Evolutionary conservation across 2,797 vertebrate species (phyloP).

Genomic region (Gila robusta): DNA sequence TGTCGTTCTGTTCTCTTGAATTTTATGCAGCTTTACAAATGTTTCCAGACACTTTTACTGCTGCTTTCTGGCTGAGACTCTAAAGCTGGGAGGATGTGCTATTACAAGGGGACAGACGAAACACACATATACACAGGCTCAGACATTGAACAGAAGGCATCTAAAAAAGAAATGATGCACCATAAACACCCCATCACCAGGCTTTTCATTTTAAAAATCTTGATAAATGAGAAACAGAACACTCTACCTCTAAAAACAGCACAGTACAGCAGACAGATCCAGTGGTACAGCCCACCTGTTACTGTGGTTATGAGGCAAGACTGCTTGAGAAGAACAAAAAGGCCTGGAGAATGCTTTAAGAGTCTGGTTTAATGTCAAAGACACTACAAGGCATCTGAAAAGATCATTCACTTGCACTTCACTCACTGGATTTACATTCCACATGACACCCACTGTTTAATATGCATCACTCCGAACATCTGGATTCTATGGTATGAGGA

Average conservation of each 20-base stretch:
- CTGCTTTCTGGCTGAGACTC: constrained; percentile 63
- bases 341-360: constrained; percentile 61
- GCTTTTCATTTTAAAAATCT: constrained; percentile 1
- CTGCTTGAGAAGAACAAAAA: constrained; percentile 69
- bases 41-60: constrained; percentile 66
- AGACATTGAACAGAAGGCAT: constrained; percentile 51
- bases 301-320: constrained; percentile 68
- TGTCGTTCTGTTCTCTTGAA: constrained; percentile 61
- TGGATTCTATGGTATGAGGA: constrained; percentile 61
- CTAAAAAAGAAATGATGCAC: constrained; percentile 27
- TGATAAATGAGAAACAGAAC: constrained; percentile 17
- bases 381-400: constrained; percentile 71
- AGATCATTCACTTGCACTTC: constrained; percentile 60
- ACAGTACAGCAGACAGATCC: constrained; percentile 39
- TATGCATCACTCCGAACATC: constrained; percentile 68
- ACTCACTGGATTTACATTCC: constrained; percentile 64
- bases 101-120: constrained; percentile 52
- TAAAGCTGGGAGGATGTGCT: constrained; percentile 60
- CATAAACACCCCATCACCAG: constrained; percentile 24
- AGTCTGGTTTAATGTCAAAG: constrained; percentile 63
- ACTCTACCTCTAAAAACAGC: neutral
- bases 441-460: constrained; percentile 68
- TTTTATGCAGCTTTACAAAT: constrained; percentile 63
- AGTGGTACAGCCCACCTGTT: constrained; percentile 75
- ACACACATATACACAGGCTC: constrained; percentile 5